phyloP scores from a whole-genome alignment of 2,797 vertebrate genomes.

The Rhinatrema bivittatum region DNA sequence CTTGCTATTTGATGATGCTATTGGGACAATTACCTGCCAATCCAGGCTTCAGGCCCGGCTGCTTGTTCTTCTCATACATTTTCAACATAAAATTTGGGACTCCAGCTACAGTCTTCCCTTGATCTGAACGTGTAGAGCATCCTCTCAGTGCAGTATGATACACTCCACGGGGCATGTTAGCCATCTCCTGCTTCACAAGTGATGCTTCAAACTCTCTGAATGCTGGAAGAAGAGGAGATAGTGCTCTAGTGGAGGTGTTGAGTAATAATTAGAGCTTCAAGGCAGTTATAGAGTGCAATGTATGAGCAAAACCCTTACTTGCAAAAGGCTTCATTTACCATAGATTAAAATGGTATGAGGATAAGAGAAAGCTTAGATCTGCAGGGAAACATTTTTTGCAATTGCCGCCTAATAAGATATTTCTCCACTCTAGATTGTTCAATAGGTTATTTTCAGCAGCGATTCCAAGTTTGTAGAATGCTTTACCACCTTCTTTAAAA shows the following conservation, averaged over 20 bases:
- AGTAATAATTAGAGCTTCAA: neutral
- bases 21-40: slow-evolving; percentile 87
- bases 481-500: too few species aligned
- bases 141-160: slow-evolving; percentile 82
- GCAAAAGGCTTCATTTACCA: too few species aligned
- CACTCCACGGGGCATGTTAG: slow-evolving; percentile 82
- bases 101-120: slow-evolving; percentile 77
- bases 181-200: slow-evolving; percentile 86
- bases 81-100: slow-evolving; percentile 83
- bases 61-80: slow-evolving; percentile 88
- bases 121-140: slow-evolving; percentile 58
- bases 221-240: slow-evolving; percentile 47
- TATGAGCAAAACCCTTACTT: too few species aligned
- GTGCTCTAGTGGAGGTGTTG: neutral
- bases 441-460: too few species aligned
- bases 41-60: slow-evolving; percentile 86
- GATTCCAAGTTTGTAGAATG: too few species aligned
- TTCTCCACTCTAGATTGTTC: too few species aligned
- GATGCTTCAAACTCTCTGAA: slow-evolving; percentile 76
- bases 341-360: too few species aligned
- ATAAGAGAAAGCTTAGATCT: too few species aligned
- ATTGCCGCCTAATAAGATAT: too few species aligned
- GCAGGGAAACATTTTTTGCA: too few species aligned
- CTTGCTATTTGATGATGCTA: too few species aligned
- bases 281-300: neutral